Conservation (phyloP, 2,113 vertebrate genomes). For the Archocentrus centrarchus region DNA sequence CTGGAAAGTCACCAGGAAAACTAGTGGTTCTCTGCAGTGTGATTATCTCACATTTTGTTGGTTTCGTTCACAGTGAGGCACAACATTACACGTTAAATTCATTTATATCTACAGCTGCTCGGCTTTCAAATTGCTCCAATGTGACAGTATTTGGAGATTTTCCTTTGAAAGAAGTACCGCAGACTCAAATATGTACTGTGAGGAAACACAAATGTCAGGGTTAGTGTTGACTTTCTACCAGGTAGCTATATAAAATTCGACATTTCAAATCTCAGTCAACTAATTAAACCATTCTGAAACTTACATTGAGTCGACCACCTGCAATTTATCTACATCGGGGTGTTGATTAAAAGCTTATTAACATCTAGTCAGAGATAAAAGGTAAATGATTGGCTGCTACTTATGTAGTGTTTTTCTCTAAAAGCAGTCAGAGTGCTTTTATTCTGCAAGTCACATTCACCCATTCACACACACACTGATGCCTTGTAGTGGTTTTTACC, state of each 20-base stretch:
- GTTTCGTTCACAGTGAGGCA: background rate
- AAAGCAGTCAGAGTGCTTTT: background rate
- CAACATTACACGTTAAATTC: background rate
- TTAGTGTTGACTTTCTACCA: background rate
- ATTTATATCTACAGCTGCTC: background rate
- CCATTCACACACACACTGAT: background rate
- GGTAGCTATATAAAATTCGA: background rate
- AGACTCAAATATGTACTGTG: background rate
- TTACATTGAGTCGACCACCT: background rate
- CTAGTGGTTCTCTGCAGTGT: background rate
- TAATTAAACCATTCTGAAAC: background rate
- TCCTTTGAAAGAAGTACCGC: background rate
- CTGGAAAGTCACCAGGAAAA: slow-evolving; percentile 43
- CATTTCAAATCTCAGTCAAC: background rate
- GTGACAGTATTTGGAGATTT: background rate
- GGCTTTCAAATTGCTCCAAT: background rate
- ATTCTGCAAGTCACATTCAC: background rate
- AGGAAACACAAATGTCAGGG: background rate
- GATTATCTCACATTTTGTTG: background rate
- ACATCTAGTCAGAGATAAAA: background rate
- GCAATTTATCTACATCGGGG: background rate
- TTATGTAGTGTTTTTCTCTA: background rate
- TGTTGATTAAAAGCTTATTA: background rate
- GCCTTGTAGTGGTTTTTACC: background rate
- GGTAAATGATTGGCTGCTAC: background rate